Conservation (phyloP, 2,113 vertebrate species). For the Epinephelus moara region DNA sequence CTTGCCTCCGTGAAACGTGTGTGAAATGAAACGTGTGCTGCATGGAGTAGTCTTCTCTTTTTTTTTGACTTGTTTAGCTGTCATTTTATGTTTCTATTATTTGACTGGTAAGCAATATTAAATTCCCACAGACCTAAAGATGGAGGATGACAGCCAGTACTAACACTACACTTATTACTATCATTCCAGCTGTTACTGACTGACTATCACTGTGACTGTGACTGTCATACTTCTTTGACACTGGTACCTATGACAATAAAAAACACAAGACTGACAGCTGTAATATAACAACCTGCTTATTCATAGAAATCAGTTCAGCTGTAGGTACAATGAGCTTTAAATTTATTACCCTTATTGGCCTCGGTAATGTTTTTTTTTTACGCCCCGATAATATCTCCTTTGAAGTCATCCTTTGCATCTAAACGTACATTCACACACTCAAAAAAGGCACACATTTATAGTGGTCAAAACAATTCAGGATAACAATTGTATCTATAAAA, state of each 20-base stretch:
- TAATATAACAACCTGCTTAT: not conserved
- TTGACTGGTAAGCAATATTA: not conserved
- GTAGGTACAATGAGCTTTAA: not conserved
- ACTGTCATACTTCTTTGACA: conserved; percentile 7
- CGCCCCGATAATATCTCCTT: not conserved
- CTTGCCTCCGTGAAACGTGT: not conserved
- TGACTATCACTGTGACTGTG: not conserved
- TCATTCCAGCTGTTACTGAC: not conserved
- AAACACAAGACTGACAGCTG: not conserved
- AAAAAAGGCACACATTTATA: not conserved
- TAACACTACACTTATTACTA: not conserved
- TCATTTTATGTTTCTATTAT: not conserved
- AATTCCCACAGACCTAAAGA: not conserved
- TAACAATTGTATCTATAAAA: too few species aligned
- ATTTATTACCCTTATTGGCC: not conserved
- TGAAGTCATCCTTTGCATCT: not conserved
- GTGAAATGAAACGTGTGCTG: not conserved
- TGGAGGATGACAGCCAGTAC: not conserved
- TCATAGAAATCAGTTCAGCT: conserved; percentile 10
- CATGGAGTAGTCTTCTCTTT: not conserved
- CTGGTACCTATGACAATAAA: not conserved
- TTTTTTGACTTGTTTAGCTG: not conserved
- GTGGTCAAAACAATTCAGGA: too few species aligned
- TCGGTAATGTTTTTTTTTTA: not conserved
- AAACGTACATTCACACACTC: not conserved